phyloP scores from a whole-genome alignment of 2,888 invertebrate genomes.

The Cephonodes hylas region DNA sequence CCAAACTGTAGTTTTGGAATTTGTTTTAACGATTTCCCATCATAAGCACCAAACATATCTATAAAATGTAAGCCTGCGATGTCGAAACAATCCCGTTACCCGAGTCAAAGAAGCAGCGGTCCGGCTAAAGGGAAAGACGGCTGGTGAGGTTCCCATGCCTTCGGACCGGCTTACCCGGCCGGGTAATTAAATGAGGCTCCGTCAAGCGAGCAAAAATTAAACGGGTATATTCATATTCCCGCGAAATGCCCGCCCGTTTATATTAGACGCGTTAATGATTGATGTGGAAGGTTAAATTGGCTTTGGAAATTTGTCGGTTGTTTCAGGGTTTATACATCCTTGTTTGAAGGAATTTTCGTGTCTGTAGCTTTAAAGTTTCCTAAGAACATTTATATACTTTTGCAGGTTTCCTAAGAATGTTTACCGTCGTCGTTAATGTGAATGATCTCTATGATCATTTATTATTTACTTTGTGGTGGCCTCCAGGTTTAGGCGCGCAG shows the following conservation, averaged over 20 bases:
- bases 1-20: too few species aligned
- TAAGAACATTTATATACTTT: too few species aligned
- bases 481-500: too few species aligned
- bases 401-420: too few species aligned
- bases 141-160: conserved; percentile 42
- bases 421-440: too few species aligned
- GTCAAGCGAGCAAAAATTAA: conserved; percentile 60
- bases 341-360: neutral
- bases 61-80: neutral
- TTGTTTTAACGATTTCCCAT: too few species aligned
- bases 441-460: too few species aligned
- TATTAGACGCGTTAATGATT: conserved; percentile 3
- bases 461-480: too few species aligned
- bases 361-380: too few species aligned
- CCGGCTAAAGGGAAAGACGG: conserved; percentile 40
- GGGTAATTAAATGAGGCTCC: conserved; percentile 59
- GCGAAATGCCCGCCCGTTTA: conserved; percentile 1
- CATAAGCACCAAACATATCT: neutral
- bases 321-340: neutral
- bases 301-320: neutral
- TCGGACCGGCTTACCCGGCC: conserved; percentile 35
- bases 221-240: conserved; percentile 49
- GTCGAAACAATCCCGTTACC: conserved; percentile 27
- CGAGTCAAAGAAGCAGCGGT: conserved; percentile 33
- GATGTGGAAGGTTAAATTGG: conserved; percentile 1